Percentiles rank a stretch among this genome's conserved stretches.
phyloP scores from a whole-genome alignment of 2,888 invertebrate genomes.

The Cylloceria caligata region DNA sequence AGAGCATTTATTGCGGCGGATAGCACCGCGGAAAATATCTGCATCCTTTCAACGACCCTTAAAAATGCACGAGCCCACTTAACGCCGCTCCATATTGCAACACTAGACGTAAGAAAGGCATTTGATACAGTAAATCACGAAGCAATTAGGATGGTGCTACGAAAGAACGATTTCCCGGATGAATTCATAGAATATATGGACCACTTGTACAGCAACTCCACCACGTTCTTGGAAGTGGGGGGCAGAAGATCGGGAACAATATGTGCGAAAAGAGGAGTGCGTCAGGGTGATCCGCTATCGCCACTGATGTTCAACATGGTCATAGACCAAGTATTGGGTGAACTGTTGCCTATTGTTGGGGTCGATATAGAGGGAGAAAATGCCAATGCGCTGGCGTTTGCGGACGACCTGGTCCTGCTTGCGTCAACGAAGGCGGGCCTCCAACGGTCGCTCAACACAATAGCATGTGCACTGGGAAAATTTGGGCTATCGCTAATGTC shows the following conservation, averaged over 20 bases:
- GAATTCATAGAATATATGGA: not conserved
- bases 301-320: slow-evolving; percentile 66
- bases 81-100: slow-evolving; percentile 56
- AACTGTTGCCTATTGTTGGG: slow-evolving; percentile 15
- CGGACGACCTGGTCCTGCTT: slow-evolving; percentile 66
- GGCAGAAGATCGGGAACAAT: slow-evolving; percentile 12
- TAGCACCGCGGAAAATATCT: slow-evolving; percentile 78
- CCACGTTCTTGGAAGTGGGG: slow-evolving; percentile 25
- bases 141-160: not conserved
- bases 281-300: slow-evolving; percentile 69
- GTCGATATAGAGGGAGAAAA: not conserved
- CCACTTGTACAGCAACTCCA: not conserved
- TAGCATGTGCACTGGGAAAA: not conserved
- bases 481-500: slow-evolving; percentile 57
- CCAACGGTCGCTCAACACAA: slow-evolving; percentile 4
- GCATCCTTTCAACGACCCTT: slow-evolving; percentile 74
- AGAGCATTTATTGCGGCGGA: slow-evolving; percentile 67
- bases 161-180: not conserved
- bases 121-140: too few species aligned
- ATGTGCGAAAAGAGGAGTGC: slow-evolving; percentile 41
- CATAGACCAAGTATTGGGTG: slow-evolving; percentile 51
- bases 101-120: slow-evolving; percentile 50
- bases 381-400: slow-evolving; percentile 65
- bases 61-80: slow-evolving; percentile 47
- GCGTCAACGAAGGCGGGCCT: slow-evolving; percentile 50